Evolutionary conservation across 2,888 invertebrate genomes (phyloP).

Genomic region (Endomychus coccineus): DNA sequence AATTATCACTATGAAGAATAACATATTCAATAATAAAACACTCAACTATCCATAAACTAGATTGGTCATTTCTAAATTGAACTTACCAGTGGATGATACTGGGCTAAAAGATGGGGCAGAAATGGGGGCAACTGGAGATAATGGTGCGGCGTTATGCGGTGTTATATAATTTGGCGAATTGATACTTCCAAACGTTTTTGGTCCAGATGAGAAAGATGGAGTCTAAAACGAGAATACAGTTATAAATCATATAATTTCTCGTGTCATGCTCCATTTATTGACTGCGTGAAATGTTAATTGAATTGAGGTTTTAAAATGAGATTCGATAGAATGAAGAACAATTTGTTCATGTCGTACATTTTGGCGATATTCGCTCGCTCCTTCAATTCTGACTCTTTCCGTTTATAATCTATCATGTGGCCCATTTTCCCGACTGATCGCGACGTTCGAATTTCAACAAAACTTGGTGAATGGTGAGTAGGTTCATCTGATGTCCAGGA

Average conservation of each 20-base stretch:
- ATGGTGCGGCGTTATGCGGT: slow-evolving; percentile 26
- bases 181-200: slow-evolving; percentile 52
- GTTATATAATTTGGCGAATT: slow-evolving; percentile 51
- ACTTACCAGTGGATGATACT: slow-evolving; percentile 38
- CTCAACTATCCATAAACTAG: too few species aligned
- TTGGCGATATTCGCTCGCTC: too few species aligned
- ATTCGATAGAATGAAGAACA: slow-evolving; percentile 10
- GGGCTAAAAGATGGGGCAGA: slow-evolving; percentile 36
- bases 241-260: too few species aligned
- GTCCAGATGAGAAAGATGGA: slow-evolving; percentile 46
- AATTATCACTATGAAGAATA: too few species aligned
- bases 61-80: slow-evolving; percentile 11
- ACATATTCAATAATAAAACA: too few species aligned
- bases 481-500: too few species aligned
- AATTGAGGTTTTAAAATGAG: slow-evolving; percentile 2
- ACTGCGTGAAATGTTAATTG: background rate
- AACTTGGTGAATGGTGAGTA: too few species aligned
- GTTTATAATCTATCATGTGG: too few species aligned
- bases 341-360: slow-evolving; percentile 3
- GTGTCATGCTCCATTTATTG: too few species aligned
- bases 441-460: too few species aligned
- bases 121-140: slow-evolving; percentile 28
- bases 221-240: slow-evolving; percentile 35
- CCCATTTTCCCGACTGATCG: too few species aligned
- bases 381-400: too few species aligned